A percentile compares a stretch with the other conserved stretches of the same genome.
phyloP scores from a whole-genome alignment of 2,113 vertebrate species.

The Halichoeres trimaculatus region DNA sequence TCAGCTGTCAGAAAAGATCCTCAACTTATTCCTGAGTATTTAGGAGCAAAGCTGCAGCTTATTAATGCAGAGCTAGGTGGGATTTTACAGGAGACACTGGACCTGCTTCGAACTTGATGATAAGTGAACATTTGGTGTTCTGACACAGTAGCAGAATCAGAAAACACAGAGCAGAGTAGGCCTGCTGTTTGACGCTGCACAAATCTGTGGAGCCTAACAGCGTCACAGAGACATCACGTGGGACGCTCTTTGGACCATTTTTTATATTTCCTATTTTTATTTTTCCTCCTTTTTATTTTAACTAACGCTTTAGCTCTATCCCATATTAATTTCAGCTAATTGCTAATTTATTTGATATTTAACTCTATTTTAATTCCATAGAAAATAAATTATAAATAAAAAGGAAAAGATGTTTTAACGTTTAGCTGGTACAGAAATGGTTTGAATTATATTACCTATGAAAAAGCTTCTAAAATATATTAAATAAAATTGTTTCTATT shows the following conservation, averaged over 20 bases:
- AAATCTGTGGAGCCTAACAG: conserved; percentile 38
- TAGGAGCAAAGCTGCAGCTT: not conserved
- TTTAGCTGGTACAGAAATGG: no score
- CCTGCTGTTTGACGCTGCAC: conserved; percentile 25
- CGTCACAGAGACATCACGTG: conserved; percentile 55
- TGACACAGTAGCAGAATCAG: not conserved
- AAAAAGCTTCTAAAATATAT: not conserved
- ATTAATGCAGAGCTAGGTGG: no score
- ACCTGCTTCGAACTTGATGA: not conserved
- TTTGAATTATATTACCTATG: not conserved
- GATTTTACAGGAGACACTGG: not conserved
- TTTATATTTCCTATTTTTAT: not conserved
- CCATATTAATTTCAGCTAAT: not conserved
- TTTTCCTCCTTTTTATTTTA: not conserved
- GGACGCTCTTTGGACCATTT: not conserved
- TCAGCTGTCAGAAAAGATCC: not conserved
- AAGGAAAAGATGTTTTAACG: no score
- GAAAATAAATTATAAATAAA: not conserved
- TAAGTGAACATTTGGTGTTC: not conserved
- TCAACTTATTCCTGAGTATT: not conserved
- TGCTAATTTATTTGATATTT: not conserved
- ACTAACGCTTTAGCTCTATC: not conserved
- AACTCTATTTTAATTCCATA: not conserved
- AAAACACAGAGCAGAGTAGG: conserved; percentile 2
- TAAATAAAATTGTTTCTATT: not conserved